Evolutionary conservation across 2,888 invertebrate species (phyloP).

Genomic region (Nomada flava): DNA sequence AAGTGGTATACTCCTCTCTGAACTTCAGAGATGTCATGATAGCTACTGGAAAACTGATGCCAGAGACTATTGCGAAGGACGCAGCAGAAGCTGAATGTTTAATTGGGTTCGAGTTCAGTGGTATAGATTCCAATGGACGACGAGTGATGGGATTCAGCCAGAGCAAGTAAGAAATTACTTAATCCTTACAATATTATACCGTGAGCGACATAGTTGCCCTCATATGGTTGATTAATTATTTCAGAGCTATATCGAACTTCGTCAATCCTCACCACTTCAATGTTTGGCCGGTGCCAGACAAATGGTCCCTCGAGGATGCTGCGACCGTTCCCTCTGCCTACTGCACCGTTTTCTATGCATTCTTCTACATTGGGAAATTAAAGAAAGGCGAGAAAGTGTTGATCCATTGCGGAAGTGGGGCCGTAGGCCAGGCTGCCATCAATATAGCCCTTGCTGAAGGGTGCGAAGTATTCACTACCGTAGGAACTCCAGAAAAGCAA

Average conservation of each 20-base stretch:
- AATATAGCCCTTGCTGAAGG: conserved; percentile 86
- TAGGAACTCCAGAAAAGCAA: conserved; percentile 86
- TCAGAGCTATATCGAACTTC: conserved; percentile 48
- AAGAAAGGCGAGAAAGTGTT: conserved; percentile 84
- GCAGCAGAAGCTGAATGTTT: conserved; percentile 88
- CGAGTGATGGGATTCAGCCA: conserved; percentile 84
- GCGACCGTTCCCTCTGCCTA: conserved; percentile 89
- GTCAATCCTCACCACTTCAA: not conserved
- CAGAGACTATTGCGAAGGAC: conserved; percentile 90
- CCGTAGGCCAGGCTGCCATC: conserved; percentile 90
- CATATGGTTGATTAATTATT: not conserved
- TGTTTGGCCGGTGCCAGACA: conserved; percentile 86
- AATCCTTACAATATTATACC: no score
- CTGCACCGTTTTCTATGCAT: conserved; percentile 87
- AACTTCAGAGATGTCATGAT: conserved; percentile 99
- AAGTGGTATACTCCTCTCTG: conserved; percentile 91
- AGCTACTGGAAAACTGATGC: conserved; percentile 94
- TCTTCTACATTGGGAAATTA: conserved; percentile 85
- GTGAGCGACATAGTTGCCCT: no score
- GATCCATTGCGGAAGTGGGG: conserved; percentile 86
- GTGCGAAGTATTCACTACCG: conserved; percentile 87
- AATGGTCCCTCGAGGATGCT: conserved; percentile 88
- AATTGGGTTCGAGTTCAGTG: conserved; percentile 89
- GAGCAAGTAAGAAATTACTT: conserved; percentile 60
- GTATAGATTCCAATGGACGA: conserved; percentile 84